Base-by-base conservation (phyloP, 2,113 vertebrate species). In the Zootoca vivipara region DNA sequence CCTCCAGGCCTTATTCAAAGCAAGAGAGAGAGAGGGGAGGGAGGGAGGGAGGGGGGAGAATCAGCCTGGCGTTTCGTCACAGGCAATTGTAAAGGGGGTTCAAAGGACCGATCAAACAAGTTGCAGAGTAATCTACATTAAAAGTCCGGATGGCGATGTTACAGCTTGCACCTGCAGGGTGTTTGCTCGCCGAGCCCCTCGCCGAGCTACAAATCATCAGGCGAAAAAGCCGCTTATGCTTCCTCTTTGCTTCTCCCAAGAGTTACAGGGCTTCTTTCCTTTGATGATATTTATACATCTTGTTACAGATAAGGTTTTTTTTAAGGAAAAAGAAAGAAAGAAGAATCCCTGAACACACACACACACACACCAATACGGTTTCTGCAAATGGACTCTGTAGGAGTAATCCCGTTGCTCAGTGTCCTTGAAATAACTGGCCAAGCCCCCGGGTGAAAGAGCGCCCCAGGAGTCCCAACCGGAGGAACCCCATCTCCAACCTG, bases 51-150 rank as follows among this genome's bases (percentile, higher is more conserved):
- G 15, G 38, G 12, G 38, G 5, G 40, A 30, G 70, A 92, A 92
- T 94, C 95, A 96, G 96, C 93, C 93, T 92, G 95, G 95, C 96
- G 92, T 95, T 97, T 97, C 96, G 97, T 97, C 97, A 98, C 97
- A 97, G 96, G 96, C 97, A 96, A 97, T 97, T 97, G 96, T 97
- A 95, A 97, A 96, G 80, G 93, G 94, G 96, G 97, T 97, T 97
- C 97, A 97, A 97, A 97, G 96, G 93, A 93, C 93, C 95, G 96
- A 97, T 97, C 97, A 97, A 97, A 98, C 95, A 95, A 92, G 94
- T 91, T 94, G 95, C 93, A 94, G 96, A 96, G 96, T 96, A 94
- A 98, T 97, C 96, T 95, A 94, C 96, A 96, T 97, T 97, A 96
- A 96, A 69, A 97, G 95, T 94, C 92, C 95, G 97, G 96, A 97